phyloP scores from a whole-genome alignment of 2,797 vertebrate genomes.

The Glyptemys insculpta region DNA sequence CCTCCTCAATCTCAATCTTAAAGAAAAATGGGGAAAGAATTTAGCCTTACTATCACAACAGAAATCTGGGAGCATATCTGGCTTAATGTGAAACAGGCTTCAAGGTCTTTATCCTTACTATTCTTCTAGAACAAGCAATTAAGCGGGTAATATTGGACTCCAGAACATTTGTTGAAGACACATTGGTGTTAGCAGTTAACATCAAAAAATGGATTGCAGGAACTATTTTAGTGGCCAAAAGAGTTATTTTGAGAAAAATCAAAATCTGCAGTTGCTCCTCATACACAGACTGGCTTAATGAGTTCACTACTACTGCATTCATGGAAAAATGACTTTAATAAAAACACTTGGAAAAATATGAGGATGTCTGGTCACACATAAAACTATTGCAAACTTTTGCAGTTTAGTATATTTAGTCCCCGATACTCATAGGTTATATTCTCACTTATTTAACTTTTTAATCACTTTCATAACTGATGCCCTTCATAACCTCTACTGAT shows the following conservation, averaged over 20 bases:
- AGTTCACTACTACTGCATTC: neutral
- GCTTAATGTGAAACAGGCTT: neutral
- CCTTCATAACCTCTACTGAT: neutral
- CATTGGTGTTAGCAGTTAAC: neutral
- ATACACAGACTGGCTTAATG: neutral
- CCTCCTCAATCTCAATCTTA: neutral
- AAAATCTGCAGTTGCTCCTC: neutral
- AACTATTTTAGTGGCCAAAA: neutral
- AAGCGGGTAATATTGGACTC: neutral
- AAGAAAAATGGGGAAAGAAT: neutral
- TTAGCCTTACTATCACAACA: neutral
- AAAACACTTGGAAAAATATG: neutral
- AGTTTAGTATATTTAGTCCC: neutral
- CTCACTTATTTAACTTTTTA: neutral
- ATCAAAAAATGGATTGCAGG: neutral
- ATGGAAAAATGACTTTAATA: neutral
- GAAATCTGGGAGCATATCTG: neutral
- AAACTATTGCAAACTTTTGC: neutral
- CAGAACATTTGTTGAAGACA: neutral
- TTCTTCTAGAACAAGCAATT: neutral
- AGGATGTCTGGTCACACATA: neutral
- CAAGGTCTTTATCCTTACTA: neutral
- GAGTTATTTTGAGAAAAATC: neutral
- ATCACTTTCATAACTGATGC: neutral
- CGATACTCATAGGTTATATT: neutral